phyloP scores from a whole-genome alignment of 2,888 invertebrate species.

The Apeira syringaria region DNA sequence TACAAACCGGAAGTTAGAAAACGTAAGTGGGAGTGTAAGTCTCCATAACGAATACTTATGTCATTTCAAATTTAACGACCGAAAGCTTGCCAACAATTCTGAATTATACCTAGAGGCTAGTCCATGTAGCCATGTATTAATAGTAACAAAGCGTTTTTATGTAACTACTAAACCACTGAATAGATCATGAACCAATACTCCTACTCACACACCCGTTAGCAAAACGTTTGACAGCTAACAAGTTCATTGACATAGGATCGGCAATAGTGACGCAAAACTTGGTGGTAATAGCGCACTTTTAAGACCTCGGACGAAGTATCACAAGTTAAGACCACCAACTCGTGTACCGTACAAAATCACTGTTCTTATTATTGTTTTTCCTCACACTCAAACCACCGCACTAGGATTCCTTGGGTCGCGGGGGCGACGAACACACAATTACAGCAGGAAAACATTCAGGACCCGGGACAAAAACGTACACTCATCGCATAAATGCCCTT shows the following conservation, averaged over 20 bases:
- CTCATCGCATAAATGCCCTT: no score
- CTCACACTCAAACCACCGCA: no score
- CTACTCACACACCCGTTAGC: slow-evolving; percentile 23
- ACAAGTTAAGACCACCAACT: no score
- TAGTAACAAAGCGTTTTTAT: slow-evolving; percentile 20
- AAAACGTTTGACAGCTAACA: slow-evolving; percentile 19
- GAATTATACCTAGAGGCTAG: slow-evolving; percentile 27
- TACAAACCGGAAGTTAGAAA: neutral
- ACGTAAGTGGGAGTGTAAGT: neutral
- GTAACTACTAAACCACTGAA: slow-evolving; percentile 7
- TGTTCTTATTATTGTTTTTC: no score
- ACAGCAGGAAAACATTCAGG: no score
- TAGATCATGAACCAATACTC: slow-evolving; percentile 11
- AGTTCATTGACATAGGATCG: slow-evolving; percentile 44
- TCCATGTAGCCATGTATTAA: slow-evolving; percentile 14
- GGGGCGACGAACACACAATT: no score
- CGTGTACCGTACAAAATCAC: no score
- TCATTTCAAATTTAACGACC: slow-evolving; percentile 18
- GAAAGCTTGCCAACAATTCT: slow-evolving; percentile 11
- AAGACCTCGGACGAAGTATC: no score
- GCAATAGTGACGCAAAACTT: slow-evolving; percentile 50
- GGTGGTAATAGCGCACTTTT: slow-evolving; percentile 23
- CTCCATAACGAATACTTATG: neutral
- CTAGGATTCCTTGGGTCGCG: no score
- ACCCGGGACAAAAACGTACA: no score